Conservation (phyloP, 2,113 vertebrate species). For the Pavo muticus region DNA sequence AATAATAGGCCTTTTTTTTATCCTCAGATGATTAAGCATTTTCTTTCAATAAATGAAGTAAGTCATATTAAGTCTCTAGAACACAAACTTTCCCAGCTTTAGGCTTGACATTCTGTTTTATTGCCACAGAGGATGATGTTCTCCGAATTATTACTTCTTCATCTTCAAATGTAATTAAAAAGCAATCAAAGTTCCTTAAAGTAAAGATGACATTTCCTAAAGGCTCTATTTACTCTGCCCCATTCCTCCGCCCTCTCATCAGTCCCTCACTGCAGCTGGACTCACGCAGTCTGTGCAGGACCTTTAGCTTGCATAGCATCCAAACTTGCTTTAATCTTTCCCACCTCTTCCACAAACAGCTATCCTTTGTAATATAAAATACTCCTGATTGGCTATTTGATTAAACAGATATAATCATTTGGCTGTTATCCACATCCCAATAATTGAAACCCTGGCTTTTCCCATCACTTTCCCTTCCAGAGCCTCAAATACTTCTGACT, state of each 20-base stretch:
- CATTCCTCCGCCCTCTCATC: neutral
- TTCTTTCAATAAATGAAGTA: neutral
- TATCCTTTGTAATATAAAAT: neutral
- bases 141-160: neutral
- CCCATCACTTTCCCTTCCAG: neutral
- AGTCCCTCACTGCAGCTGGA: neutral
- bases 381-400: neutral
- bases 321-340: neutral
- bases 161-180: neutral
- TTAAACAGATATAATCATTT: neutral
- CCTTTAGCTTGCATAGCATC: neutral
- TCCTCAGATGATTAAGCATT: conserved; percentile 20
- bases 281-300: neutral
- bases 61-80: neutral
- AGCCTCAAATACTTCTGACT: neutral
- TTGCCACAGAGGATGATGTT: neutral
- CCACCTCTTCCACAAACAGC: neutral
- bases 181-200: neutral
- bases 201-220: neutral
- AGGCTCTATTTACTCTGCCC: neutral
- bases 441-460: neutral
- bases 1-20: neutral
- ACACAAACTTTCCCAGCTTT: neutral
- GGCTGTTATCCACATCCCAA: neutral
- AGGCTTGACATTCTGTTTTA: neutral